Percentiles rank a stretch among this genome's conserved stretches.
These are phyloP conservation scores for Zele albiditarsus DNA, from an alignment of 2,888 invertebrate genomes.

Conservation along the genomic window DNA sequence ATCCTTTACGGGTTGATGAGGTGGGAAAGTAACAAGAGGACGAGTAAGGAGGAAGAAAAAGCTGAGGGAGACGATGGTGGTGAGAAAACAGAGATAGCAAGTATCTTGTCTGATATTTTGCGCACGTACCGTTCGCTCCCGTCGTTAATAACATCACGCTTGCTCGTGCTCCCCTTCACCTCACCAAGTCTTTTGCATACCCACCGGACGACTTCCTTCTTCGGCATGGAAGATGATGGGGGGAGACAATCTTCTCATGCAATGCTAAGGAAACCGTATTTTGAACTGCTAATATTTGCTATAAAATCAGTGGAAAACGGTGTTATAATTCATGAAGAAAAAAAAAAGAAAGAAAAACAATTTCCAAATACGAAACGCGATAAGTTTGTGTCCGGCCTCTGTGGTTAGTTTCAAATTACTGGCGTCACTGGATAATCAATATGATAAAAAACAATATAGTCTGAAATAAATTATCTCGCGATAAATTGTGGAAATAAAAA, in stretches of 20 bases:
- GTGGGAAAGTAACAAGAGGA: slow-evolving; percentile 3
- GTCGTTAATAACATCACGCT: slow-evolving; percentile 62
- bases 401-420: not conserved
- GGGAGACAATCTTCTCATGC: slow-evolving; percentile 10
- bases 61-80: slow-evolving; percentile 24
- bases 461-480: not conserved
- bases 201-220: slow-evolving; percentile 35
- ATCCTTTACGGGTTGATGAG: slow-evolving; percentile 6
- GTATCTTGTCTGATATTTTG: slow-evolving; percentile 54
- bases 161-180: slow-evolving; percentile 34
- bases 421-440: not conserved
- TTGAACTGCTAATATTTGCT: not conserved
- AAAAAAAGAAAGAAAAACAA: not conserved
- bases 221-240: slow-evolving; percentile 17
- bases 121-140: slow-evolving; percentile 53
- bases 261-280: not conserved
- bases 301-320: not conserved
- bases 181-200: slow-evolving; percentile 50
- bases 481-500: not conserved
- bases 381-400: not conserved
- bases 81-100: slow-evolving; percentile 1
- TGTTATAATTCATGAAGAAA: not conserved
- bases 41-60: not conserved
- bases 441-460: not conserved
- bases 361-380: not conserved